phyloP scores from a whole-genome alignment of 2,888 invertebrate genomes.

The Aspidiotus rigidus region DNA sequence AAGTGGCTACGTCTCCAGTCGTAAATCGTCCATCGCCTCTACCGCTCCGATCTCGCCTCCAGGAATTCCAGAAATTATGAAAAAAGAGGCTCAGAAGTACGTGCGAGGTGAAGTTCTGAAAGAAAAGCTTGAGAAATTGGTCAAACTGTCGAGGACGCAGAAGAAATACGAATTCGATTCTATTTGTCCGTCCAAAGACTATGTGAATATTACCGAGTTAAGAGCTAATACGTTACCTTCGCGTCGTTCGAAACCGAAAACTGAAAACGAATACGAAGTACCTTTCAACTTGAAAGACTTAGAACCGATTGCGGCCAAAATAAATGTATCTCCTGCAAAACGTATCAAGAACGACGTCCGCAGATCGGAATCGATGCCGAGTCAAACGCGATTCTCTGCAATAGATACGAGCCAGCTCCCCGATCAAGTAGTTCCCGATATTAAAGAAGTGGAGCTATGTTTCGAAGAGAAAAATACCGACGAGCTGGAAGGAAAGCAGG shows the following conservation, averaged over 20 bases:
- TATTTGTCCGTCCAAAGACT: background rate
- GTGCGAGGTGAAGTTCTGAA: slow-evolving; percentile 25
- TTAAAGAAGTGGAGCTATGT: slow-evolving; percentile 8
- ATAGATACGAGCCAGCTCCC: slow-evolving; percentile 1
- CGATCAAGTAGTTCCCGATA: slow-evolving; percentile 3
- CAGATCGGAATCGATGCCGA: slow-evolving; percentile 11
- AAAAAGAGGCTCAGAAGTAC: slow-evolving; percentile 13
- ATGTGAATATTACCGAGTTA: background rate
- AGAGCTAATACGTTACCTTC: background rate
- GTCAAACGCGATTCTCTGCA: background rate
- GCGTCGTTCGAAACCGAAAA: background rate
- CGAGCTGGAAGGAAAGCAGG: background rate
- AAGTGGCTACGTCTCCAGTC: slow-evolving; percentile 80
- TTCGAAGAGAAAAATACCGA: background rate
- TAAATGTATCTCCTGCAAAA: background rate
- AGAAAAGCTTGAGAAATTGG: slow-evolving; percentile 28
- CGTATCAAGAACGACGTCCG: background rate
- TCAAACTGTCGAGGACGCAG: slow-evolving; percentile 20
- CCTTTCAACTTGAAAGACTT: background rate
- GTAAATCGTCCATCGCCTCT: slow-evolving; percentile 46
- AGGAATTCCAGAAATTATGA: slow-evolving; percentile 20
- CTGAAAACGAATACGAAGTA: background rate
- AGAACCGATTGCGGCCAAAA: background rate
- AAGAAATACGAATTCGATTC: slow-evolving; percentile 8
- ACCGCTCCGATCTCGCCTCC: slow-evolving; percentile 34